Percentiles rank a stretch among this genome's conserved stretches.
Conservation (phyloP, 2,797 vertebrate species). For the Neostethus bicornis region DNA sequence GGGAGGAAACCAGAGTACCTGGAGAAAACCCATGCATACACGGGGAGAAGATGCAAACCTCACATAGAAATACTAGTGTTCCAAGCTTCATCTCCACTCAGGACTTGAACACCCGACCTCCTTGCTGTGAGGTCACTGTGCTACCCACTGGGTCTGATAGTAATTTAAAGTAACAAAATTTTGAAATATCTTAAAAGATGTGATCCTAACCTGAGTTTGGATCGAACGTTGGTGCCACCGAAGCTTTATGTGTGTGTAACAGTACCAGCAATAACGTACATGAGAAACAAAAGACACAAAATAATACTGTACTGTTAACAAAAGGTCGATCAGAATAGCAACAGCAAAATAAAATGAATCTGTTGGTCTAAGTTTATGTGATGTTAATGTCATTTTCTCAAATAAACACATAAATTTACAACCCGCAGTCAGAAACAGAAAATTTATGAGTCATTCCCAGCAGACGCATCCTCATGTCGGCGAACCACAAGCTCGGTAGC, state of each 20-base stretch:
- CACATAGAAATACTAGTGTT: too few species aligned
- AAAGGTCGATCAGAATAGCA: constrained; percentile 46
- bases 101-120: too few species aligned
- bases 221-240: too few species aligned
- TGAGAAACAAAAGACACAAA: constrained; percentile 18
- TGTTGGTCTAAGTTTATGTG: constrained; percentile 29
- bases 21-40: too few species aligned
- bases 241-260: constrained; percentile 5
- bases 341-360: constrained; percentile 29
- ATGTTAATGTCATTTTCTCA: constrained; percentile 39
- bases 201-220: too few species aligned
- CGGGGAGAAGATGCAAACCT: too few species aligned
- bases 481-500: constrained; percentile 9
- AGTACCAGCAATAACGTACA: constrained; percentile 12
- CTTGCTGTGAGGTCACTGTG: too few species aligned
- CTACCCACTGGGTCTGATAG: too few species aligned
- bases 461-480: constrained; percentile 7
- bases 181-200: too few species aligned
- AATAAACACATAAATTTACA: constrained; percentile 37
- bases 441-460: constrained; percentile 25
- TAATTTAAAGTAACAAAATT: too few species aligned
- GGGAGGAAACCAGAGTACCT: too few species aligned
- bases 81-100: too few species aligned
- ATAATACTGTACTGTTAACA: constrained; percentile 17
- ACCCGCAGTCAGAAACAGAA: constrained; percentile 19